Base-by-base conservation (phyloP, 2,113 vertebrate genomes). In the Vidua macroura region DNA sequence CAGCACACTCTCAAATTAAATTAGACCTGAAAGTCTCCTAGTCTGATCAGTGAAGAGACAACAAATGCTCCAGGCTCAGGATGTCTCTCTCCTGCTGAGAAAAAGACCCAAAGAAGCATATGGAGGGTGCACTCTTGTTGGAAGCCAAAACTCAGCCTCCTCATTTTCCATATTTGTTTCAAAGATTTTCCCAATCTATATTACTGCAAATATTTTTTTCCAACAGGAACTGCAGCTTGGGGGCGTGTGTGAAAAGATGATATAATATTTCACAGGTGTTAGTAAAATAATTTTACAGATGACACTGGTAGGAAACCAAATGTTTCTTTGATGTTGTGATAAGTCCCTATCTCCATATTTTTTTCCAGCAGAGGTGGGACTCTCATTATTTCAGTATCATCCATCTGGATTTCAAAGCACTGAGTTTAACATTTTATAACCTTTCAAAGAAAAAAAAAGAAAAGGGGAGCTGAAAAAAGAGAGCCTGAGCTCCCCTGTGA, bases 211-310 rank as follows among this genome's bases (percentile, higher is more conserved):
- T 88, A 62, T 69, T 66, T 76, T 70, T 59, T 63, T n/a, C 23
- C 35, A 55, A 78, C 35, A 87, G 83, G 86, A 92, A 51, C 30
- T 82, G 30, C 48, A 87, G 24, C 30, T 64, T 80, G 49, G 53
- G 43, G 4, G 51, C 1, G 10, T 52, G 46, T 58, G 69, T 74
- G 72, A 92, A 82, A 92, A 92, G 62, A 80, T 67, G 74, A 82
- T 67, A 44, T 10, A 86, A 92, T 0, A 0, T 90, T 95, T 91
- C 79, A 77, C 37, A 82, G 92, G 58, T 84, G 60, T 70, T 56
- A 69, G 49, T 44, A 69, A 91, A 78, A 88, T 56, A 60, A 82
- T 90, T 88, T 84, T 93, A 79, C 55, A 77, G 46, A 88, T 93
- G 64, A 92, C 41, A 55, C 11, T 52, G 66, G n/a, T 92, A 88